phyloP scores from a whole-genome alignment of 2,113 vertebrate species.

The Osmerus eperlanus region DNA sequence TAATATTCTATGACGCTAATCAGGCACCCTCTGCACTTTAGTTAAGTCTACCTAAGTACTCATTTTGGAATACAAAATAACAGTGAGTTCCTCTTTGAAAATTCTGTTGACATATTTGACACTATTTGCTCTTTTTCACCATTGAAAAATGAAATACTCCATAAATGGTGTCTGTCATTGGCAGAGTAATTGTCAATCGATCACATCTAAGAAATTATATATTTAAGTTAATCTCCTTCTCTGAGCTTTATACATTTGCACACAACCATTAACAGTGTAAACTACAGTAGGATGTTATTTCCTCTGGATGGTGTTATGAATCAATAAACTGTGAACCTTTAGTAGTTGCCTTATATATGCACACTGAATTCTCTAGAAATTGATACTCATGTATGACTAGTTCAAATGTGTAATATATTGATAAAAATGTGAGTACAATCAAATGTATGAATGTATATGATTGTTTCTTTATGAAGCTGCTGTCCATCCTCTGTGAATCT shows the following conservation, averaged over 20 bases:
- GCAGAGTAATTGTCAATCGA: too few relatives aligned
- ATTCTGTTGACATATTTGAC: slow-evolving; percentile 16
- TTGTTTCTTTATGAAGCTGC: slow-evolving; percentile 63
- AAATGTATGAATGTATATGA: slow-evolving; percentile 58
- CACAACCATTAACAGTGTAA: too few relatives aligned
- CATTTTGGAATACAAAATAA: slow-evolving; percentile 10
- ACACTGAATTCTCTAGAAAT: slow-evolving; percentile 51
- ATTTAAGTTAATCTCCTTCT: too few relatives aligned
- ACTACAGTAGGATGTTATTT: neutral
- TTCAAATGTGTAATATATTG: slow-evolving; percentile 51
- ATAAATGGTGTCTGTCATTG: too few relatives aligned
- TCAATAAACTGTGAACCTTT: slow-evolving; percentile 61
- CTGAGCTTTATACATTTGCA: too few relatives aligned
- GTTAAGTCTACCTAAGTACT: slow-evolving; percentile 28
- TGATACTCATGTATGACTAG: slow-evolving; percentile 32
- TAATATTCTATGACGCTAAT: slow-evolving; percentile 37
- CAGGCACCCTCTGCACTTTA: slow-evolving; percentile 67
- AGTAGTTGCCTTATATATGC: slow-evolving; percentile 62
- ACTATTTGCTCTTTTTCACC: slow-evolving; percentile 13
- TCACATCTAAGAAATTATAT: too few relatives aligned
- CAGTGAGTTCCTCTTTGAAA: neutral
- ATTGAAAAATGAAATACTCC: slow-evolving; percentile 9
- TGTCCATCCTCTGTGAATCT: slow-evolving; percentile 69
- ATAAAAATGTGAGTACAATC: slow-evolving; percentile 32
- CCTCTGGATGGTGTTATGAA: slow-evolving; percentile 6